Base-by-base conservation (phyloP, 2,113 vertebrate species). In the Corythornis vintsioides region DNA sequence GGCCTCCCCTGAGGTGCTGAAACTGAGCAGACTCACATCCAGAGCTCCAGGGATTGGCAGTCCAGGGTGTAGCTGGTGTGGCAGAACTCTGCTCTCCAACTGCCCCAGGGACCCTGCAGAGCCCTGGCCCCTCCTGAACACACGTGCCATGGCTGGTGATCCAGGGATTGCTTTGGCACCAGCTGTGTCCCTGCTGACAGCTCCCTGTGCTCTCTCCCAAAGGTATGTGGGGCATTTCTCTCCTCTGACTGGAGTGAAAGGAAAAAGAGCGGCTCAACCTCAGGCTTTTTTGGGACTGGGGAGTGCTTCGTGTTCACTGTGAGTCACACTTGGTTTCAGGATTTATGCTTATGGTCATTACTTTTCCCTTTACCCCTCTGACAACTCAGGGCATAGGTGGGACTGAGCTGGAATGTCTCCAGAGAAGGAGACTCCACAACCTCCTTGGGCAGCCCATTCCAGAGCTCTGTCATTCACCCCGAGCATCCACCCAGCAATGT, bases 291-390 rank as follows among this genome's bases (percentile, higher is more conserved):
- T 88, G 98, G 98, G 89, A 98, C 98, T 7, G 98, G 98, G 45
- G 98, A 99, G 92, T 98, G 98, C 93, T 99, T 99, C 55, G 98
- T 98, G 83, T 99, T 99, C 77, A 98, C 92, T 15, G 98, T 98
- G 90, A 98, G 98, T 94, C 43, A 14, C 26, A 10, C 24, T 26
- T 64, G 21, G 3, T 13, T 75, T 20, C 43, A 13, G 78, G 26
- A 5, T 69, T 85, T 70, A 53, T 0, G 1, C 31, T 56, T 18
- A 48, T 3, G 25, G 42, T 19, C 17, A 3, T 9, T 26, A 1
- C 50, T 45, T 48, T 47, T 42, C 33, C n/a, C n/a, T 48, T 73
- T 42, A 40, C 35, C 8, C 33, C 31, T 63, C 52, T 50, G 33
- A 70, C 45, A 86, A 35, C 45, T 31, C n/a, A 6, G 56, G 40